Evolutionary conservation across 35 echinoderm and acorn worm species (phyloP), one percentile per base, ranked within the genome.

Genomic region (Ophiothrix spiculata): DNA sequence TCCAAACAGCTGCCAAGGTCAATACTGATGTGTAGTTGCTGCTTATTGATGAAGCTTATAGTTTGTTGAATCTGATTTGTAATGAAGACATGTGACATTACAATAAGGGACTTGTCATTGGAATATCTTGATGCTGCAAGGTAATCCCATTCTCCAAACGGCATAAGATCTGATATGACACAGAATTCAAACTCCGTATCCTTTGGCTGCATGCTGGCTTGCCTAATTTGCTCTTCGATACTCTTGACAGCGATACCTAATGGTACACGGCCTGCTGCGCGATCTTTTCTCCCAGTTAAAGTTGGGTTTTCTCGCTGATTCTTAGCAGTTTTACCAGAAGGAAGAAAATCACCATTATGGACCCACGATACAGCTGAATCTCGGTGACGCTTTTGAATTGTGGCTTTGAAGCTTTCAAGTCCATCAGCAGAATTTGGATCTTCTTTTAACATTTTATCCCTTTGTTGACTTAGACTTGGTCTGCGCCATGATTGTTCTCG

Each of bases 61-160:
- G 37, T 37, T 36, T 37, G 35, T 74, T 36, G 60, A 32, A 87
- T 42, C 63, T 56, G 42, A 29, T 83, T 56, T 31, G 78, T 56
- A 23, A 78, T 56, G 73, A 75, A 87, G 1, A 11, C 60, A 31
- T 92, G 84, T n/a, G 78, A 92, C 90, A 86, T 87, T 4, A 64
- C 84, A 4, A 80, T 81, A 29, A 92, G 56, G 17, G 84, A 85
- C 33, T 32, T 25, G 35, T 38, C 23, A 4, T 39, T 46, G 0
- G 34, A 28, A 16, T 39, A 88, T 39, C 60, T 45, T 13, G 19
- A n/a, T 2, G 86, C 64, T 77, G 80, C 63, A 25, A 92, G 33
- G 56, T 81, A 92, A 69, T 92, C 90, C 90, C 90, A 92, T 21
- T 80, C 74, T 40, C 80, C 60, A 56, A 82, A 92, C 33, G 90